Evolutionary conservation across 2,797 vertebrate genomes (phyloP).

Genomic region (Tenualosa thibaudeaui): DNA sequence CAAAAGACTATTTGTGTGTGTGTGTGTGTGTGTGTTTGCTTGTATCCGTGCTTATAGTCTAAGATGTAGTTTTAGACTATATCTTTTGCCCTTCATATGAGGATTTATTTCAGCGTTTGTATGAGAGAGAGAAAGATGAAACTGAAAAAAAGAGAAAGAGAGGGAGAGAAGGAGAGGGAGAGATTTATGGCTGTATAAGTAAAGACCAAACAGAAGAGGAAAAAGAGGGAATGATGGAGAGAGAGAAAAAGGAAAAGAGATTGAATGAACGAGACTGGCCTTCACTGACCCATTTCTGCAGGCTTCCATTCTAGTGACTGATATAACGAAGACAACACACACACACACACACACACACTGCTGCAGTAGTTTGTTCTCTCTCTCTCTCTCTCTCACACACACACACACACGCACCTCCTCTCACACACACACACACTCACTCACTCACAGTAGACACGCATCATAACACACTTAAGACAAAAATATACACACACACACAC

Average conservation of each 20-base stretch:
- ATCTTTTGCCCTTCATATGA: background rate
- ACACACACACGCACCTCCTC: background rate
- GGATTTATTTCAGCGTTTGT: background rate
- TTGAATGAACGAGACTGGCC: slow-evolving; percentile 51
- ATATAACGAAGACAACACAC: slow-evolving; percentile 58
- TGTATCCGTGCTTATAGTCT: background rate
- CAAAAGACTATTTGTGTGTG: background rate
- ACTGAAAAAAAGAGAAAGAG: background rate
- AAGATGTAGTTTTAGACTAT: background rate
- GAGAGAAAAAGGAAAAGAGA: slow-evolving; percentile 28
- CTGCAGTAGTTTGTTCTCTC: too few relatives aligned
- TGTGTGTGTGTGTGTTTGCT: background rate
- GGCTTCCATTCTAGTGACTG: slow-evolving; percentile 65
- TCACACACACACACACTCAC: background rate
- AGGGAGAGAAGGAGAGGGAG: background rate
- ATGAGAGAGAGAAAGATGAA: slow-evolving; percentile 44
- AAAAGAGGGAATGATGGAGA: slow-evolving; percentile 20
- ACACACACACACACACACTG: slow-evolving; percentile 17
- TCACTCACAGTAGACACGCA: background rate
- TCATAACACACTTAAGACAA: background rate
- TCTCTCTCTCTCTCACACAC: background rate
- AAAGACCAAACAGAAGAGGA: background rate
- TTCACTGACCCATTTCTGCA: slow-evolving; percentile 75
- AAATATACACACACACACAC: background rate
- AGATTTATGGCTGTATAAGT: background rate